These are phyloP conservation scores for Cyprinus carpio DNA, from an alignment of 2,113 vertebrate genomes.

Conservation along the genomic window DNA sequence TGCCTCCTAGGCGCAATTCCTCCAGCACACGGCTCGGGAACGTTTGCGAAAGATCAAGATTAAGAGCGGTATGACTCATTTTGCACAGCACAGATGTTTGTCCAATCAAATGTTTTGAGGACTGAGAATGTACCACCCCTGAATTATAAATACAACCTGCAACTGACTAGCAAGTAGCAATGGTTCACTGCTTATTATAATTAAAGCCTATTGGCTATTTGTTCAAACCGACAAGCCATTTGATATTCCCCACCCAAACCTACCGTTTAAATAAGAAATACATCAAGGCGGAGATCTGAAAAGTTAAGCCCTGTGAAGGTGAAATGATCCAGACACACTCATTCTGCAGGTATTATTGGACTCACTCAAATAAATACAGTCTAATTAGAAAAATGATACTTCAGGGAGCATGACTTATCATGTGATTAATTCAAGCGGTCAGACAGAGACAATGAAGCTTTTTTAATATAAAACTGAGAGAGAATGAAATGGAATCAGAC, in stretches of 20 bases:
- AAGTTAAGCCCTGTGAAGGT: slow-evolving; percentile 22
- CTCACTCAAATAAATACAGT: slow-evolving; percentile 29
- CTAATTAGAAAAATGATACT: slow-evolving; percentile 42
- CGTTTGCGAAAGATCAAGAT: neutral
- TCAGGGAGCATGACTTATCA: slow-evolving; percentile 37
- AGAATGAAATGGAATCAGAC: neutral
- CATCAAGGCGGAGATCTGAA: neutral
- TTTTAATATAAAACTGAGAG: neutral
- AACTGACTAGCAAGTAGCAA: neutral
- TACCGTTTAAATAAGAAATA: neutral
- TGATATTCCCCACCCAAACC: neutral
- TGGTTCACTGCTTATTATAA: neutral
- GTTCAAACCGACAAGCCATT: neutral
- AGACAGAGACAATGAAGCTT: slow-evolving; percentile 20
- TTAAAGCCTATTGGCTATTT: neutral
- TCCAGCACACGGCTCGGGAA: neutral
- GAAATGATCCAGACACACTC: slow-evolving; percentile 38
- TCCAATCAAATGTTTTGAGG: neutral
- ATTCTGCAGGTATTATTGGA: slow-evolving; percentile 29
- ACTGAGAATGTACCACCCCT: neutral
- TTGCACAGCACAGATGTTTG: neutral
- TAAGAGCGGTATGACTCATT: neutral
- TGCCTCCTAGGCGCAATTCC: neutral
- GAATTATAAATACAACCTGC: neutral
- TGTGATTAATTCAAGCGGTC: slow-evolving; percentile 40